These are phyloP conservation scores for Alces alces DNA, from an alignment of 2,113 vertebrate species.

Conservation along the genomic window DNA sequence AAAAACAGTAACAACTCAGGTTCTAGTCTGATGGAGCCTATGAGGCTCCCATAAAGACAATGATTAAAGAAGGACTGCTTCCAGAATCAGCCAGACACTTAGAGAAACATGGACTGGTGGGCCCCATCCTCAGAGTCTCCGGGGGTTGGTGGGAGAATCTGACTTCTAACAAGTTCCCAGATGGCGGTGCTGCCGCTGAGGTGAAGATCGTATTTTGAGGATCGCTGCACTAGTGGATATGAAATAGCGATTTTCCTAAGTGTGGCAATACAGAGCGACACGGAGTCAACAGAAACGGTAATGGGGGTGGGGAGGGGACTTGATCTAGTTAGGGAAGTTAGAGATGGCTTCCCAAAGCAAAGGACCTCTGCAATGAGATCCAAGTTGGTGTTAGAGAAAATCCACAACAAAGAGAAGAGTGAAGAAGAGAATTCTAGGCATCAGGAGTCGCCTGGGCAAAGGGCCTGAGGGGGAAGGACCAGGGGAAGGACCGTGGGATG, in stretches of 20 bases:
- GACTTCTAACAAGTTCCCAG: background rate
- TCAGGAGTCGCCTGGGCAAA: background rate
- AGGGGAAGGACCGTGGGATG: background rate
- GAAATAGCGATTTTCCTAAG: background rate
- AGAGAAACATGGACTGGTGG: background rate
- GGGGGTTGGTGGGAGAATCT: background rate
- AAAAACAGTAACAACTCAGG: background rate
- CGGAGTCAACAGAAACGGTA: background rate
- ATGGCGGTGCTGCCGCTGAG: fast-evolving
- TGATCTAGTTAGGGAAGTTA: background rate
- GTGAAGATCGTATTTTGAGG: background rate
- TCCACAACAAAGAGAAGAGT: background rate
- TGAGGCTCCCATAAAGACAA: background rate
- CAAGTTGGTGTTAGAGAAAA: background rate
- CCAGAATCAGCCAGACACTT: background rate
- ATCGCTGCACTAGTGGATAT: background rate
- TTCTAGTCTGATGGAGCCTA: background rate
- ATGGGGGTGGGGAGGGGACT: background rate
- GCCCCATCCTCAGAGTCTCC: background rate
- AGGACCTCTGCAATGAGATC: background rate
- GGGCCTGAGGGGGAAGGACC: background rate
- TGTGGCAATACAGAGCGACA: background rate
- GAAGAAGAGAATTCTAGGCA: background rate
- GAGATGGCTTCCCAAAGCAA: background rate
- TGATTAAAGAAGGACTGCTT: background rate